phyloP scores from a whole-genome alignment of 2,113 vertebrate genomes.

The Micromys minutus region DNA sequence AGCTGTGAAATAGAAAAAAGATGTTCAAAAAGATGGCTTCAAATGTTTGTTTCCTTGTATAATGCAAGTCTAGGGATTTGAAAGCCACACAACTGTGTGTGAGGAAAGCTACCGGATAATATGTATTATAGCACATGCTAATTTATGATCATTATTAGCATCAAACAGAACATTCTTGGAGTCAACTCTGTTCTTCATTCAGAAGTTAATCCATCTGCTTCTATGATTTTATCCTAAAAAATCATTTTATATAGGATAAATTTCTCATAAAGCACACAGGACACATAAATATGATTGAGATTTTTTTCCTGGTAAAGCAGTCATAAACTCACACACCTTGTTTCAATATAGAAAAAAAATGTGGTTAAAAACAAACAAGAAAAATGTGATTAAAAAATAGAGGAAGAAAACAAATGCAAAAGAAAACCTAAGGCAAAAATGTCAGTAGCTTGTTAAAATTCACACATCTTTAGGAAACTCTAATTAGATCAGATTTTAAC shows the following conservation, averaged over 20 bases:
- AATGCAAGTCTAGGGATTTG: conserved; percentile 82
- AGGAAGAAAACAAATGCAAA: not conserved
- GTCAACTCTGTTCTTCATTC: conserved; percentile 70
- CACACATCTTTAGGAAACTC: conserved; percentile 47
- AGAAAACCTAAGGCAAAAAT: not conserved
- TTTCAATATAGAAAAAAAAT: not conserved
- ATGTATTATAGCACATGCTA: conserved; percentile 60
- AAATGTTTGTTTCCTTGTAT: conserved; percentile 82
- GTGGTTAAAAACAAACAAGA: not conserved
- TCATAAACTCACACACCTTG: conserved; percentile 29
- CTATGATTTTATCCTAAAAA: conserved; percentile 74
- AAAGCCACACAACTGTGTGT: conserved; percentile 77
- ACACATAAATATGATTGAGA: conserved; percentile 18
- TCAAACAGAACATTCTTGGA: conserved; percentile 75
- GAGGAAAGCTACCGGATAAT: conserved; percentile 78
- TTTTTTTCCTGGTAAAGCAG: conserved; percentile 13
- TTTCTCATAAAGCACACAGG: conserved; percentile 64
- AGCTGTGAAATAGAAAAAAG: conserved; percentile 83
- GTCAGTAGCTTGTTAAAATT: conserved; percentile 64
- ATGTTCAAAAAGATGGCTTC: conserved; percentile 82
- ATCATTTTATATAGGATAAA: conserved; percentile 52
- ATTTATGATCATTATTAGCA: conserved; percentile 73
- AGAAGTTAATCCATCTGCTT: conserved; percentile 62
- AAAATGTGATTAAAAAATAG: not conserved
- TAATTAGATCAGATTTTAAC: conserved; percentile 76